Evolutionary conservation across 2,797 vertebrate genomes (phyloP), one percentile per base, ranked within the genome.

Genomic region (Scolopax rusticola): DNA sequence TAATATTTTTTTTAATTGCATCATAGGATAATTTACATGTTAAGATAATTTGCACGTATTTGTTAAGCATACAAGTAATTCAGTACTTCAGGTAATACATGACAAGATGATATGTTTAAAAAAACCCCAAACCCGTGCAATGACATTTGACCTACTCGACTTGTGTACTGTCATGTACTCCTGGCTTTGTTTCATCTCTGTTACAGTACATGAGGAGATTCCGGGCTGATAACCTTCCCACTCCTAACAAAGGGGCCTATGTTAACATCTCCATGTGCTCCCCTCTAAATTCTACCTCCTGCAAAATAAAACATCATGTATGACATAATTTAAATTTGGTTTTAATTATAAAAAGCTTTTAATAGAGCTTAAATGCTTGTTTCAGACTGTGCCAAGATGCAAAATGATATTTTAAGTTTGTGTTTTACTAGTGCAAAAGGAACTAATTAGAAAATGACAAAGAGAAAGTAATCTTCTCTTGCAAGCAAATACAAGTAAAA

Each of bases 341-440:
- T 86, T 27, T 70, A 23, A 60, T n/a, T 54, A 43, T 16, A 43
- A 67, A 89, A 56, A 70, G 9, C 15, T 84, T 68, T 63, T 77
- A 65, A 59, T 90, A 77, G 67, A 63, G 25, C 51, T 70, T 41
- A 94, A 60, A 40, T 40, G 27, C 16, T 41, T 61, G 23, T 56
- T 84, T 79, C 32, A 88, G 20, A 43, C 85, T 63, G 69, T 54
- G 59, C 7, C 9, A 50, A 80, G 23, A 69, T 5, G 5, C 16
- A 74, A 85, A 90, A 14, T 17, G 7, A 24, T 50, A 57, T 53
- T 68, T 74, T 59, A 48, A 1, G 21, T 68, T 83, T 59, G 27
- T 87, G 18, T 70, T 89, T 81, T 77, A 47, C 38, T 90, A 80
- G 32, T 38, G 47, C 32, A 77, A 41, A 91, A 59, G 19, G 79